Conservation (phyloP, 1,140 invertebrate genomes). For the honey bee (Apis mellifera) region Amel_HAv3.1 CM009941.2:6481001-6481500, state of each 20-base stretch:
- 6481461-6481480: neutral
- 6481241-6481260: neutral
- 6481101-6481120: neutral
- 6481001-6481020: neutral
- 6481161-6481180: neutral
- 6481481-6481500: too few relatives aligned
- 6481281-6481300: neutral
- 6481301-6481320: neutral
- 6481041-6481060: neutral
- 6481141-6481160: neutral
- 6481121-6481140: neutral
- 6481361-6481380: too few relatives aligned
- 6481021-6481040: neutral
- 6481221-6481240: neutral
- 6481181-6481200: neutral
- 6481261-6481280: neutral
- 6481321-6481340: too few relatives aligned
- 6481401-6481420: neutral
- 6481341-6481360: too few relatives aligned
- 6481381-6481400: neutral
- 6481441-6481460: neutral
- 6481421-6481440: neutral
- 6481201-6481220: neutral
- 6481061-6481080: neutral
- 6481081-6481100: conserved; percentile 10